Evolutionary conservation across 2,797 vertebrate genomes (phyloP).

Genomic region (Sebastes glaucus): DNA sequence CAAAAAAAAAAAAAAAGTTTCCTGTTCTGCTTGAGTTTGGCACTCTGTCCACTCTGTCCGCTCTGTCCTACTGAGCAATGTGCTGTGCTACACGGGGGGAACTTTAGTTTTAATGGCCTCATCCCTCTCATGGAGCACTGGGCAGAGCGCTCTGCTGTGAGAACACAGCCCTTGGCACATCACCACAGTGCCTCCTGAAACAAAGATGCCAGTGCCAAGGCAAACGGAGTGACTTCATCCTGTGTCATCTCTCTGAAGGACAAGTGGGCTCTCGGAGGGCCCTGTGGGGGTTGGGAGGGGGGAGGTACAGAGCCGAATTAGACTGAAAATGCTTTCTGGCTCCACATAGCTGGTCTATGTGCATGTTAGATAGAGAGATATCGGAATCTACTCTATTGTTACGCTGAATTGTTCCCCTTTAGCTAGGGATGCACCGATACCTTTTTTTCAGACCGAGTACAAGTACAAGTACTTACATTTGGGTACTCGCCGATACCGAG

Average conservation of each 20-base stretch:
- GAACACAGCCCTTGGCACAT: constrained; percentile 60
- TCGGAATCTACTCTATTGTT: neutral
- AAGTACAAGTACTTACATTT: too few species aligned
- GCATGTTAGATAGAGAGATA: neutral
- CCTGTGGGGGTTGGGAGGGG: neutral
- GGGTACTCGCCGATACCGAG: too few species aligned
- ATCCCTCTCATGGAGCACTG: constrained; percentile 36
- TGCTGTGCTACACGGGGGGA: constrained; percentile 30
- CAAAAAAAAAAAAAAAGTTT: neutral
- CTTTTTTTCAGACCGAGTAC: too few species aligned
- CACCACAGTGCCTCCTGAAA: constrained; percentile 38
- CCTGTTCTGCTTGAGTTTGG: neutral
- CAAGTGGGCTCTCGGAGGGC: constrained; percentile 42
- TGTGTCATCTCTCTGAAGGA: constrained; percentile 65
- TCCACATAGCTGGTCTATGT: neutral
- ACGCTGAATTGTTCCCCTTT: neutral
- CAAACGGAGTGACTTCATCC: constrained; percentile 72
- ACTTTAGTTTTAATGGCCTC: constrained; percentile 42
- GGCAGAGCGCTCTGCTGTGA: constrained; percentile 44
- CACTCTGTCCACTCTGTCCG: neutral
- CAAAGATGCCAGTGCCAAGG: constrained; percentile 57
- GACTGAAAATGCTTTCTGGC: constrained; percentile 26
- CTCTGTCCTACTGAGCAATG: constrained; percentile 2
- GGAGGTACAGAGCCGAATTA: neutral
- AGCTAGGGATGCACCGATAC: too few species aligned